Conservation (phyloP, 2,113 vertebrate genomes). For the Edolisoma coerulescens region DNA sequence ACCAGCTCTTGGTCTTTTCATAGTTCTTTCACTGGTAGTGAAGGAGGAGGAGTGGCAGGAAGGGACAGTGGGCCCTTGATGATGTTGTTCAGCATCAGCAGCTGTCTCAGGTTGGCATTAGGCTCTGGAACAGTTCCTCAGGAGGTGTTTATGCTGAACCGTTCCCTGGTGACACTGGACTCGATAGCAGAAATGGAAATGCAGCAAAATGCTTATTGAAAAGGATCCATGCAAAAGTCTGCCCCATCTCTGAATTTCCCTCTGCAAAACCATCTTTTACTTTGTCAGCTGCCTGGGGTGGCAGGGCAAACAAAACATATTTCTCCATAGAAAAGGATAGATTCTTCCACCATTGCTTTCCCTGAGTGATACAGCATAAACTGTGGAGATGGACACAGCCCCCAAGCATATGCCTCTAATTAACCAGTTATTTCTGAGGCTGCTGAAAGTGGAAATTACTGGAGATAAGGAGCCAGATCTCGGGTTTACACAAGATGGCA, state of each 20-base stretch:
- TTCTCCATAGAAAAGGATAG: not conserved
- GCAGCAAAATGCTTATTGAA: not conserved
- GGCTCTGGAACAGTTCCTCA: slow-evolving; percentile 66
- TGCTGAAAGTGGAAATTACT: not conserved
- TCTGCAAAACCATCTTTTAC: not conserved
- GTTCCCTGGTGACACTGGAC: slow-evolving; percentile 53
- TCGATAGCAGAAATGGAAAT: slow-evolving; percentile 16
- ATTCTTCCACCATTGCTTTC: not conserved
- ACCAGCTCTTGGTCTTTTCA: slow-evolving; percentile 82
- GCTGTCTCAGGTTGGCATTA: slow-evolving; percentile 82
- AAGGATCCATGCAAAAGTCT: slow-evolving; percentile 1
- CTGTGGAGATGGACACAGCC: not conserved
- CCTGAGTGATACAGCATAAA: not conserved
- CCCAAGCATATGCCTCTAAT: not conserved
- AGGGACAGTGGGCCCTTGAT: slow-evolving; percentile 78
- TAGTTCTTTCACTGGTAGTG: slow-evolving; percentile 74
- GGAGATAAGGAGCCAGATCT: not conserved
- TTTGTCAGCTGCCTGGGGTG: not conserved
- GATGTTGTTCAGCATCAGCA: slow-evolving; percentile 74
- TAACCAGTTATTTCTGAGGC: slow-evolving; percentile 12
- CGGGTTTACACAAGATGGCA: not conserved
- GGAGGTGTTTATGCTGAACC: slow-evolving; percentile 67
- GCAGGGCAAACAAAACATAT: not conserved
- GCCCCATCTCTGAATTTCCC: not conserved
- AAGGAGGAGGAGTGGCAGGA: slow-evolving; percentile 77